Evolutionary conservation across 2,113 vertebrate genomes (phyloP).

Genomic region (Rhombomys opimus): DNA sequence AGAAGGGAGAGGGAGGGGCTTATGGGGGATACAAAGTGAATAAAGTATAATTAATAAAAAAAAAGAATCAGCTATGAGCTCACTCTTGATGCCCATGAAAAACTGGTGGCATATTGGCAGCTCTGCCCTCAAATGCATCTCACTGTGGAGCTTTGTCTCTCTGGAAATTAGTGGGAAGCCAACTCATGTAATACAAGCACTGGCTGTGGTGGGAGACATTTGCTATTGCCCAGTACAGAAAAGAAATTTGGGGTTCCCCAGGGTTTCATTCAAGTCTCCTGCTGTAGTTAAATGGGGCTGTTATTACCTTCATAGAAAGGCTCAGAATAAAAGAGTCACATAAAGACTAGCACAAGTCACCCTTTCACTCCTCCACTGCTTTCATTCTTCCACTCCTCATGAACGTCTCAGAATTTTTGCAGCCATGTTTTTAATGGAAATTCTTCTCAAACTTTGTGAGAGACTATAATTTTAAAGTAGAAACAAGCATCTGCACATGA

Average conservation of each 20-base stretch:
- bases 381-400: background rate
- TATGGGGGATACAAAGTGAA: too few species aligned
- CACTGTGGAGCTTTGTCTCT: too few species aligned
- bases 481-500: background rate
- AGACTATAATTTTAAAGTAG: background rate
- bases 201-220: too few species aligned
- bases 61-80: background rate
- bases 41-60: too few species aligned
- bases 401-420: background rate
- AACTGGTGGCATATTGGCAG: too few species aligned
- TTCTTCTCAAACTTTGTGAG: background rate
- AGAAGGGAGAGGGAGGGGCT: too few species aligned
- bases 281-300: background rate
- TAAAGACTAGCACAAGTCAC: background rate
- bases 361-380: background rate
- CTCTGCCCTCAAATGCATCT: too few species aligned
- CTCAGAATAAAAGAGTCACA: too few species aligned
- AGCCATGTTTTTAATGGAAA: background rate
- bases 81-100: background rate
- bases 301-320: background rate
- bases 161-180: background rate
- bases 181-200: background rate
- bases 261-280: background rate
- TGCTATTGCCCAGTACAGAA: too few species aligned
- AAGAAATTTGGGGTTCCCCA: background rate